A percentile compares a stretch with the other conserved stretches of the same genome.
phyloP scores from a whole-genome alignment of 53 echinoderm and acorn worm species.

The Stichopus horrens region DNA sequence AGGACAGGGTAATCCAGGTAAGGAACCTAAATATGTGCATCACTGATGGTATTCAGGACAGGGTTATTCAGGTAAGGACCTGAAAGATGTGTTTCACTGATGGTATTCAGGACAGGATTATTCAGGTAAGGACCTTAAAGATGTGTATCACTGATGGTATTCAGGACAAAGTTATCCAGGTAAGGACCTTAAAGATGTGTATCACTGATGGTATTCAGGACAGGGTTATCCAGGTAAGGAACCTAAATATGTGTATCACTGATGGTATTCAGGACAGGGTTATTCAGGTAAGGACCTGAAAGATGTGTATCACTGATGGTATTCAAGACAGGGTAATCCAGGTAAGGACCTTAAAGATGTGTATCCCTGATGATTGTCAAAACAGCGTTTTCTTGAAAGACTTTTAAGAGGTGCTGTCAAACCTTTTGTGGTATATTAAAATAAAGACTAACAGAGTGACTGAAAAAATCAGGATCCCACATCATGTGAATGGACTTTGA shows the following conservation, averaged over 20 bases:
- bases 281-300: conserved; percentile 40
- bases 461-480: too few relatives aligned
- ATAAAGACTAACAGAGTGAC: too few relatives aligned
- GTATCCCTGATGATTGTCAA: conserved; percentile 78
- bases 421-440: too few relatives aligned
- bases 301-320: too few relatives aligned
- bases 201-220: conserved; percentile 84
- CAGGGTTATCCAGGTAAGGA: conserved; percentile 58
- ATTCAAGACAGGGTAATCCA: too few relatives aligned
- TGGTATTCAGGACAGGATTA: conserved; percentile 75
- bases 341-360: conserved; percentile 38
- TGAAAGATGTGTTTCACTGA: conserved; percentile 63
- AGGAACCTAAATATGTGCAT: conserved; percentile 57
- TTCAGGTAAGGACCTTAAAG: conserved; percentile 31
- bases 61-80: conserved; percentile 55
- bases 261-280: conserved; percentile 80
- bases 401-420: too few relatives aligned
- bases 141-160: too few relatives aligned
- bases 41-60: conserved; percentile 75
- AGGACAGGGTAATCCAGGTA: conserved; percentile 69
- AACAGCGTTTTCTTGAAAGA: too few relatives aligned
- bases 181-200: conserved; percentile 46
- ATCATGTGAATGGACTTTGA: too few relatives aligned
- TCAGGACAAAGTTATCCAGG: too few relatives aligned
- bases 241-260: conserved; percentile 55